Percentiles rank a stretch among this genome's conserved stretches.
Evolutionary conservation across 2,797 vertebrate species (phyloP).

Genomic region (Tiaroga cobitis): DNA sequence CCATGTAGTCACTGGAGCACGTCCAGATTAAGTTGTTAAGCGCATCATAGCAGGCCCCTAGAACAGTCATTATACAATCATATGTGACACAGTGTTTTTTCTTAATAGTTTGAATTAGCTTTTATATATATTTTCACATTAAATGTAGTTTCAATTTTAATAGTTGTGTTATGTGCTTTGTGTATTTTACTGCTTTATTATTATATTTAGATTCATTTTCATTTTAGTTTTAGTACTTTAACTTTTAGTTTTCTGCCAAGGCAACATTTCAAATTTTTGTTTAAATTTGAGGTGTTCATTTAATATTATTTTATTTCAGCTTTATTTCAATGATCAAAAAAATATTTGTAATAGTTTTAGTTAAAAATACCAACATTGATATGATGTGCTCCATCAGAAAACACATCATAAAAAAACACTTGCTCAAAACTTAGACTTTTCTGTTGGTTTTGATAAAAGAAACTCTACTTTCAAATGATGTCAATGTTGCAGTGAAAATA

Average conservation of each 20-base stretch:
- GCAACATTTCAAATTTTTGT: no score
- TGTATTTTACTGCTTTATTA: background rate
- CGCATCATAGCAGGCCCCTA: constrained; percentile 95
- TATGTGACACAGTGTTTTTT: background rate
- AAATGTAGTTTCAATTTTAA: background rate
- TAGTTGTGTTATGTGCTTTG: background rate
- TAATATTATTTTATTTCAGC: no score
- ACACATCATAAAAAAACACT: no score
- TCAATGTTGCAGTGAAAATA: background rate
- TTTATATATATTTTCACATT: no score
- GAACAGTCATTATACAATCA: constrained; percentile 25
- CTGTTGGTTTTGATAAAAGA: no score
- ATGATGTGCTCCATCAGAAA: background rate
- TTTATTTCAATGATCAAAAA: background rate
- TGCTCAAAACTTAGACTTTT: no score
- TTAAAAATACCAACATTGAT: background rate
- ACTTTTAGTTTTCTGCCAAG: no score
- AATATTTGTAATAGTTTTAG: background rate
- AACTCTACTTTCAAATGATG: no score
- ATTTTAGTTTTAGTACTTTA: no score
- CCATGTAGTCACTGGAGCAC: constrained; percentile 97
- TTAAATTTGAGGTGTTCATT: no score
- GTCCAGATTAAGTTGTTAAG: constrained; percentile 99
- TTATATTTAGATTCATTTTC: background rate
- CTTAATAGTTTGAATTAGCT: background rate